These are phyloP conservation scores for Sitophilus oryzae DNA, from an alignment of 1,140 invertebrate genomes.

Conservation along the genomic window DNA sequence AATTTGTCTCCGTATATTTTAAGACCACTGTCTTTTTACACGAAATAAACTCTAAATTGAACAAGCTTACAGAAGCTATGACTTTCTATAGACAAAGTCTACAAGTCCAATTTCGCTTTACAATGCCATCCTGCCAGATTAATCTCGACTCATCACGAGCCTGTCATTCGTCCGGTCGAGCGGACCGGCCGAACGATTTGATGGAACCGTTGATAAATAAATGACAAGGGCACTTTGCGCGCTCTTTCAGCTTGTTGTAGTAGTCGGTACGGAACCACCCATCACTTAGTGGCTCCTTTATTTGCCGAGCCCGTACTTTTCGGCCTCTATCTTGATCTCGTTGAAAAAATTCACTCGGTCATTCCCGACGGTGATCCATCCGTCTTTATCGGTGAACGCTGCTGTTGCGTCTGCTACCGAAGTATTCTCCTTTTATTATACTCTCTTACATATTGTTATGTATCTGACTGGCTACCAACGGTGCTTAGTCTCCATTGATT, in stretches of 20 bases:
- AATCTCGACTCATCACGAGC: too few relatives aligned
- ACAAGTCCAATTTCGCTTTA: too few relatives aligned
- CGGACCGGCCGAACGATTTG: constrained; percentile 9
- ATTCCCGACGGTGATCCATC: not conserved
- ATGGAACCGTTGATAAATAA: constrained; percentile 21
- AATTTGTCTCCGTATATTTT: too few relatives aligned
- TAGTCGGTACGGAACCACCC: constrained; percentile 14
- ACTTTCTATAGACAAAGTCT: too few relatives aligned
- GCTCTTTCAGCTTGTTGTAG: constrained; percentile 16
- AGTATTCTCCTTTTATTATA: not conserved
- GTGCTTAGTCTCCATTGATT: too few relatives aligned
- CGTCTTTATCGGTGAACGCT: not conserved
- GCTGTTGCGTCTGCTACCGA: not conserved
- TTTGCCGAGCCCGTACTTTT: constrained; percentile 14
- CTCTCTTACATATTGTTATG: too few relatives aligned
- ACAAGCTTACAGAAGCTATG: too few relatives aligned
- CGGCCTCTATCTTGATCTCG: constrained; percentile 20
- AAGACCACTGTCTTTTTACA: too few relatives aligned
- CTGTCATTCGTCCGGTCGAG: not conserved
- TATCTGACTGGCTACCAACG: not conserved
- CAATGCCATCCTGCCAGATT: too few relatives aligned
- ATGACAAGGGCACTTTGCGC: constrained; percentile 19
- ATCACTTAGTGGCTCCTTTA: constrained; percentile 26
- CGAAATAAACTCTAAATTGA: too few relatives aligned
- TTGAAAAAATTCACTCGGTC: constrained; percentile 5